phyloP scores from a whole-genome alignment of 2,797 vertebrate species.

The Argentina silus region DNA sequence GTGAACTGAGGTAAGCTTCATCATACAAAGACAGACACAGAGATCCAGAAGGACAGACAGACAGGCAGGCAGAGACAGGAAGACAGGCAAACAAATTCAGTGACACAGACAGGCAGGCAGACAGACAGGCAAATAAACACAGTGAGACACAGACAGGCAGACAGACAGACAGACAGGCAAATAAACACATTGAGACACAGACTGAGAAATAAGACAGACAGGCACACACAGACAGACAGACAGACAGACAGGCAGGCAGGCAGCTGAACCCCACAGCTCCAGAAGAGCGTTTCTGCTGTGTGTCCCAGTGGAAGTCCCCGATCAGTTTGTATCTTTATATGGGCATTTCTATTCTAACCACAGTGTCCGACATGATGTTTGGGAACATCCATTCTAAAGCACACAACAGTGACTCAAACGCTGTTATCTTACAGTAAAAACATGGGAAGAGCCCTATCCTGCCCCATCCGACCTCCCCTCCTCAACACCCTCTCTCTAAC shows the following conservation, averaged over 20 bases:
- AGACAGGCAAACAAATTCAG: no score
- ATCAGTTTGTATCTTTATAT: constrained; percentile 45
- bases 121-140: no score
- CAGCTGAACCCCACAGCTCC: constrained; percentile 16
- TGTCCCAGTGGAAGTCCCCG: constrained; percentile 16
- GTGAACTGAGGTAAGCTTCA: not conserved
- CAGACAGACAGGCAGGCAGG: not conserved
- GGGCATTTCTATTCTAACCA: constrained; percentile 40
- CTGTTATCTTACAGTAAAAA: not conserved
- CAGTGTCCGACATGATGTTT: constrained; percentile 20
- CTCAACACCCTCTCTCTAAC: not conserved
- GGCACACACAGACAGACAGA: not conserved
- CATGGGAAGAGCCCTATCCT: not conserved
- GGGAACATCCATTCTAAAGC: constrained; percentile 6
- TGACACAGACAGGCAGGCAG: no score
- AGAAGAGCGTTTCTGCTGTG: constrained; percentile 7
- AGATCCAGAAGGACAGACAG: no score
- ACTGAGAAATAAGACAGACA: not conserved
- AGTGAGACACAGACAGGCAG: not conserved
- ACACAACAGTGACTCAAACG: not conserved
- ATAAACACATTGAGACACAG: no score
- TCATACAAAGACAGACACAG: not conserved
- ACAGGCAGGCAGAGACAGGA: no score
- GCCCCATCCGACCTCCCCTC: not conserved
- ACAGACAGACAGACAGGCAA: no score